phyloP scores from a whole-genome alignment of 2,888 invertebrate species.

The Himalopsyche kuldschensis region DNA sequence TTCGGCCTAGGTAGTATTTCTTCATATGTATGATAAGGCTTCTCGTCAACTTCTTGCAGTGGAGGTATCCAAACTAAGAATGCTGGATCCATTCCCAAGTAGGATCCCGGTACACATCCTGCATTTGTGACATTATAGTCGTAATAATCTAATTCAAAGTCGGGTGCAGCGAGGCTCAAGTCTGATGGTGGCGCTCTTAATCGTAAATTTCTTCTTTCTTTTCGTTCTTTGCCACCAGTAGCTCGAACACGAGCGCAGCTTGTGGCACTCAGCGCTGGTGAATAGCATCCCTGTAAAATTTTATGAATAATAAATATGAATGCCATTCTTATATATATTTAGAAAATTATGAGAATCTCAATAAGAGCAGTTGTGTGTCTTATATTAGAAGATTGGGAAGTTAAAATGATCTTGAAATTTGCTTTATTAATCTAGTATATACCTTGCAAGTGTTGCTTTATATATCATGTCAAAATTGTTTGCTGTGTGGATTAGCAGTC shows the following conservation, averaged over 20 bases:
- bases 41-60: conserved; percentile 67
- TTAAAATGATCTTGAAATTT: too few species aligned
- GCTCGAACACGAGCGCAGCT: conserved; percentile 69
- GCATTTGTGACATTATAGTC: conserved; percentile 86
- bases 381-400: too few species aligned
- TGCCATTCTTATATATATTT: too few species aligned
- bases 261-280: conserved; percentile 68
- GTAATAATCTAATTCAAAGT: conserved; percentile 84
- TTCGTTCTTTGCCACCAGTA: conserved; percentile 71
- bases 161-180: conserved; percentile 73
- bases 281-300: conserved; percentile 67
- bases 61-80: conserved; percentile 88
- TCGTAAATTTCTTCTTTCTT: conserved; percentile 77
- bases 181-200: conserved; percentile 73
- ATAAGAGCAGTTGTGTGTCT: too few species aligned
- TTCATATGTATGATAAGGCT: conserved; percentile 54
- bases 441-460: too few species aligned
- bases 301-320: not conserved
- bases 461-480: too few species aligned
- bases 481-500: too few species aligned
- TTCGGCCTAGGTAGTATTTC: conserved; percentile 57
- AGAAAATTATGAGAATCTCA: too few species aligned
- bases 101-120: conserved; percentile 82
- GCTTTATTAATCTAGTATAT: too few species aligned
- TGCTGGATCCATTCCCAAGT: conserved; percentile 86